phyloP scores from a whole-genome alignment of 2,797 vertebrate genomes.

The Gymnopithys bicolor region DNA sequence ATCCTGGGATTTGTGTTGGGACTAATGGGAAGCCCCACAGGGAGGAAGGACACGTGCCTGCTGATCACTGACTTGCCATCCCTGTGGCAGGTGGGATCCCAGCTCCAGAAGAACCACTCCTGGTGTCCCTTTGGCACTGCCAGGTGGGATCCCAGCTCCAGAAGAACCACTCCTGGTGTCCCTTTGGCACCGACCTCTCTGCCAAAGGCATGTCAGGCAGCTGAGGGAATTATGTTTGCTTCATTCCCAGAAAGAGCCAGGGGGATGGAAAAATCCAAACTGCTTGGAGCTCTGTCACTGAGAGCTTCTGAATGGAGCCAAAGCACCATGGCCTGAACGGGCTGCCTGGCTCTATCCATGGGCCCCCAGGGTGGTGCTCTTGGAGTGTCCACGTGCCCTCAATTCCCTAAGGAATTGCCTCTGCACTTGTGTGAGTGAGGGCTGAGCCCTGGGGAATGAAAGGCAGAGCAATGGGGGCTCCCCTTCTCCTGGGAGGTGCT shows the following conservation, averaged over 20 bases:
- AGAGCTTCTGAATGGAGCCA: background rate
- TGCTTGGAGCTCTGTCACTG: background rate
- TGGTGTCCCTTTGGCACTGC: background rate
- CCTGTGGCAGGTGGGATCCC: fast-evolving
- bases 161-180: background rate
- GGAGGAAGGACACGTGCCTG: background rate
- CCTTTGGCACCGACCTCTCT: background rate
- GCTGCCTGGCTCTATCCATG: background rate
- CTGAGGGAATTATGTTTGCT: background rate
- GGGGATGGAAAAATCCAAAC: background rate
- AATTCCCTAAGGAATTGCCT: background rate
- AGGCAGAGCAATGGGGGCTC: background rate
- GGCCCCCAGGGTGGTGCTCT: background rate
- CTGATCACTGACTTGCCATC: background rate
- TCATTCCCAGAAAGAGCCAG: background rate
- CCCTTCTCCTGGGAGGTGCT: background rate
- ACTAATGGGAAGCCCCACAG: fast-evolving
- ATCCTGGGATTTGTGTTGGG: background rate
- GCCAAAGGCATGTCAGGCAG: fast-evolving
- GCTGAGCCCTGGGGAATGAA: background rate
- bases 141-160: fast-evolving
- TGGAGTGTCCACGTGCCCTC: background rate
- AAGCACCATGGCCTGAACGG: background rate
- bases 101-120: fast-evolving
- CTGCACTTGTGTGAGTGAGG: background rate